A percentile compares a stretch with the other conserved stretches of the same genome.
Evolutionary conservation across 92 coral and sea anemone species (phyloP).

Genomic region (Siderastrea siderea): DNA sequence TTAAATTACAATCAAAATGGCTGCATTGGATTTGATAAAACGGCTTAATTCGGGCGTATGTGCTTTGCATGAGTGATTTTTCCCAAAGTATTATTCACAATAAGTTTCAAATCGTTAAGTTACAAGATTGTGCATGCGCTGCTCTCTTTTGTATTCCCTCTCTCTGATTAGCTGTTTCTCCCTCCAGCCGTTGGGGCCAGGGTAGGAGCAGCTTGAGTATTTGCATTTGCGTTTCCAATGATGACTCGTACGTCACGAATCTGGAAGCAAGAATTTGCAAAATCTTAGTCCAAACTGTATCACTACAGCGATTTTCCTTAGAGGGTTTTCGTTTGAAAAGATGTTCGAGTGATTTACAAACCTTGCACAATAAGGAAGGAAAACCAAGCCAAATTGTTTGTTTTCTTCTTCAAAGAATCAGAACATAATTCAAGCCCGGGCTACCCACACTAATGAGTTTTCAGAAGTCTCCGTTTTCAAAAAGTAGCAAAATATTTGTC

Average conservation of each 20-base stretch:
- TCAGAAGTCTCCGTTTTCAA: no score
- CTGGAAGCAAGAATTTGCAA: conserved; percentile 6
- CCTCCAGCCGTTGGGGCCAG: background rate
- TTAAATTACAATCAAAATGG: no score
- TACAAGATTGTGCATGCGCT: conserved; percentile 42
- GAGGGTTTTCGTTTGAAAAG: background rate
- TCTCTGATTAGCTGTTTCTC: conserved; percentile 16
- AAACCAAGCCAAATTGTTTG: no score
- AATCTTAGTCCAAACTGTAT: background rate
- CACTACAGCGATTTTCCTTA: no score
- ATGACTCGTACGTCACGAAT: conserved; percentile 49
- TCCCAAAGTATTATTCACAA: background rate
- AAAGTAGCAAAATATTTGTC: no score
- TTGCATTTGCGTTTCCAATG: conserved; percentile 55
- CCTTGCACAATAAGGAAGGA: no score
- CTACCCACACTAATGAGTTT: no score
- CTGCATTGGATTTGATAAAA: no score
- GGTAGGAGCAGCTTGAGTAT: conserved; percentile 22
- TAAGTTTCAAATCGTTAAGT: background rate
- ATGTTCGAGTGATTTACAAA: no score
- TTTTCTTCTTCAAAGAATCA: no score
- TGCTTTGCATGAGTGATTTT: background rate
- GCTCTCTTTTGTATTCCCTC: conserved; percentile 38
- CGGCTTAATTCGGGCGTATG: background rate
- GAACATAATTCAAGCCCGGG: no score